Percentiles rank a stretch among this genome's conserved stretches.
Conservation (phyloP, 2,797 vertebrate genomes). For the Coluber constrictor region DNA sequence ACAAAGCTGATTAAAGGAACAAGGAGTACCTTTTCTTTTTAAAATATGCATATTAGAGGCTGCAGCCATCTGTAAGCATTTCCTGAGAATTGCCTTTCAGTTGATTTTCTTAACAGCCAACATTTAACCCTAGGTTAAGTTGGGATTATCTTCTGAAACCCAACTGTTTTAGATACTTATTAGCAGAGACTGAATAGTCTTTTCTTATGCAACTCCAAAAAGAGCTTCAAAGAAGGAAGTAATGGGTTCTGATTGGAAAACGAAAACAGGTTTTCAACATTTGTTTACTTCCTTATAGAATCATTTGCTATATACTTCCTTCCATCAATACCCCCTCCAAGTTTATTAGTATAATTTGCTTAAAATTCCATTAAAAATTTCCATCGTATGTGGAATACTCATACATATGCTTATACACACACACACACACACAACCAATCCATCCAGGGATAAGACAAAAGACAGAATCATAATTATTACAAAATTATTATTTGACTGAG, state of each 20-base stretch:
- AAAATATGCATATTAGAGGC: not conserved
- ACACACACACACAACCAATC: not conserved
- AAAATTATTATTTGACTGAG: not conserved
- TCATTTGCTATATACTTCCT: not conserved
- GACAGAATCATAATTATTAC: not conserved
- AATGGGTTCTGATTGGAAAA: conserved; percentile 9
- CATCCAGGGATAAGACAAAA: not conserved
- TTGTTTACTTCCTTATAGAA: not conserved
- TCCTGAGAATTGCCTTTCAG: conserved; percentile 9
- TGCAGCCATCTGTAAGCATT: conserved; percentile 16
- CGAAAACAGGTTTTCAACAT: not conserved
- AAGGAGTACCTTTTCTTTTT: not conserved
- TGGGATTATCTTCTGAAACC: conserved; percentile 26
- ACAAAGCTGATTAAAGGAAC: conserved; percentile 1
- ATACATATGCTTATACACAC: not conserved
- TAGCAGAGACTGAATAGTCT: not conserved
- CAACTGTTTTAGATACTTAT: conserved; percentile 18
- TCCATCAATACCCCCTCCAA: not conserved
- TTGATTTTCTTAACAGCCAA: conserved; percentile 22
- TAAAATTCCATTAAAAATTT: not conserved
- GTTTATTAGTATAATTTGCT: not conserved
- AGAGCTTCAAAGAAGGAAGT: not conserved
- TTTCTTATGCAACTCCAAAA: not conserved
- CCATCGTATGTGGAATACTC: not conserved
- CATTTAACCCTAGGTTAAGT: conserved; percentile 28